These are phyloP conservation scores for rabbit (Oryctolagus cuniculus) DNA, from an alignment of 2,113 vertebrate species.

Conservation along the genomic window mOryCun1.1 NC_091445.1:2158501-2159000, in stretches of 20 bases:
- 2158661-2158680: conserved; percentile 6
- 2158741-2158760: background rate
- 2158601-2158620: background rate
- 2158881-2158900: background rate
- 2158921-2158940: conserved; percentile 42
- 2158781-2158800: background rate
- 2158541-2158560: conserved; percentile 17
- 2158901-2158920: conserved; percentile 52
- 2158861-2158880: conserved; percentile 10
- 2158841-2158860: conserved; percentile 1
- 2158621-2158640: conserved; percentile 17
- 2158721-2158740: background rate
- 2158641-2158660: background rate
- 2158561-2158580: background rate
- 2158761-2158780: background rate
- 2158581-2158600: background rate
- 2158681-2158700: background rate
- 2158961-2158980: conserved; percentile 42
- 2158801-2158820: background rate
- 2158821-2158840: conserved; percentile 16
- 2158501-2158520: background rate
- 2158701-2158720: background rate
- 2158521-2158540: background rate
- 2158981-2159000: background rate
- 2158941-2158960: background rate